Percentiles rank a stretch among this genome's conserved stretches.
These are phyloP conservation scores for Nothoprocta pentlandii DNA, from an alignment of 2,113 vertebrate species.

Conservation along the genomic window DNA sequence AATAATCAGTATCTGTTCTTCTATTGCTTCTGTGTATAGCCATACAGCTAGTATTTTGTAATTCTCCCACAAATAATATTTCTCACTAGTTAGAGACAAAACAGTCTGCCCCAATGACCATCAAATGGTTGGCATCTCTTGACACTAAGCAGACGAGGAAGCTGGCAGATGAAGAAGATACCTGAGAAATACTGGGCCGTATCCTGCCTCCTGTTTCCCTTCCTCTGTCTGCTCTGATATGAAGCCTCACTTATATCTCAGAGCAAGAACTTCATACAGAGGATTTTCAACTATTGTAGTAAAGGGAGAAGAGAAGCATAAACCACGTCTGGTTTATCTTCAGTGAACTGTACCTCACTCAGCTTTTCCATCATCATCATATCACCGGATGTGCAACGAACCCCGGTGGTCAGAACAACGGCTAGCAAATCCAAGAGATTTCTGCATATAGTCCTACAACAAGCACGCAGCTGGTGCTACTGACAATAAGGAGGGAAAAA, in stretches of 20 bases:
- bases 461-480: rapidly evolving
- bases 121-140: background rate
- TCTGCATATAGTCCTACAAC: background rate
- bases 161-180: background rate
- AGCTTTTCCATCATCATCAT: background rate
- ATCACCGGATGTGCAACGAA: background rate
- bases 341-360: background rate
- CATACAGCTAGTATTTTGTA: background rate
- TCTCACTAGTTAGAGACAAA: background rate
- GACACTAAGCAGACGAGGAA: background rate
- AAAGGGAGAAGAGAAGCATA: background rate
- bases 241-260: background rate
- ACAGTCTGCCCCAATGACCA: background rate
- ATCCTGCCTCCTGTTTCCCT: rapidly evolving
- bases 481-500: background rate
- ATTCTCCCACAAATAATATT: background rate
- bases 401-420: rapidly evolving
- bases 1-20: background rate
- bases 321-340: background rate
- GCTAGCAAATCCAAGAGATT: background rate
- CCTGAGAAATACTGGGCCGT: background rate
- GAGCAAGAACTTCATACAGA: background rate
- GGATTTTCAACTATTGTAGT: background rate
- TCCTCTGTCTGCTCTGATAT: background rate
- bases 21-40: background rate